phyloP scores from a whole-genome alignment of 2,888 invertebrate species.

The Monochamus alternatus region DNA sequence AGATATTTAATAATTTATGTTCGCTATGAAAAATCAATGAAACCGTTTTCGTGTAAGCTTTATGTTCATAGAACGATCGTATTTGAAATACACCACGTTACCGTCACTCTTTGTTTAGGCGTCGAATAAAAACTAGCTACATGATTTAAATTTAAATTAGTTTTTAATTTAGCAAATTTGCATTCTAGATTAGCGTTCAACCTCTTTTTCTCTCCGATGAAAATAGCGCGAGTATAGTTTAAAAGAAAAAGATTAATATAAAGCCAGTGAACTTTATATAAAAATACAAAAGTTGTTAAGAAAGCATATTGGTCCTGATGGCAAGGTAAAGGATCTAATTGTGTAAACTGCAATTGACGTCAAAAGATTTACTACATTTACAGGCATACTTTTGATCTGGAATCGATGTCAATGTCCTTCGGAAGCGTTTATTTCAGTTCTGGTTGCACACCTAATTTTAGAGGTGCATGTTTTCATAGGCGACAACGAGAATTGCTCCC shows the following conservation, averaged over 20 bases:
- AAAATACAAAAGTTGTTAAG: too few species aligned
- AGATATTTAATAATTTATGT: too few species aligned
- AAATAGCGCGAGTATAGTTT: not conserved
- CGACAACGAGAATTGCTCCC: not conserved
- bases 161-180: constrained; percentile 1
- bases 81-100: too few species aligned
- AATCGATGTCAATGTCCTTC: constrained; percentile 29
- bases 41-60: too few species aligned
- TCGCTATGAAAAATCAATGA: too few species aligned
- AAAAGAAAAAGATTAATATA: not conserved
- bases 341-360: not conserved
- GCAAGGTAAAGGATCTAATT: too few species aligned
- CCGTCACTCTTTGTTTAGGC: too few species aligned
- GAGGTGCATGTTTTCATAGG: constrained; percentile 8
- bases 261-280: too few species aligned
- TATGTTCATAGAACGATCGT: too few species aligned
- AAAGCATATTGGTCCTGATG: too few species aligned
- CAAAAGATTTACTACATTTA: not conserved
- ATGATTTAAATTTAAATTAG: not conserved
- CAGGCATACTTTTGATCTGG: not conserved
- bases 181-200: not conserved
- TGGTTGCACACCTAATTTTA: constrained; percentile 16
- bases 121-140: too few species aligned
- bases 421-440: constrained; percentile 25
- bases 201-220: not conserved